phyloP scores from a whole-genome alignment of 2,888 invertebrate species.

The Netelia fuscicornis region DNA sequence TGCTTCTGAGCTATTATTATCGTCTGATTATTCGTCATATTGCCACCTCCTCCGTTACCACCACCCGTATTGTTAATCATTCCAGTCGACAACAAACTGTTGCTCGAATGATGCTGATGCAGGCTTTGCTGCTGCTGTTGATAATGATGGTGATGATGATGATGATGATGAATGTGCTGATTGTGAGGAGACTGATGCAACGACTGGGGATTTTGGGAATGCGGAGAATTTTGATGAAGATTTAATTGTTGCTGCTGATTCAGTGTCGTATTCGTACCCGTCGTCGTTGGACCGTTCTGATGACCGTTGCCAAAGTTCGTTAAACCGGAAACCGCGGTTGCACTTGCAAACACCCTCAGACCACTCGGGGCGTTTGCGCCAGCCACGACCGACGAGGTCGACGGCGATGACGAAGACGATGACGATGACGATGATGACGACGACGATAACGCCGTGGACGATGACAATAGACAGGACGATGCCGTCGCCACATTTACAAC shows the following conservation, averaged over 20 bases:
- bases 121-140: slow-evolving; percentile 43
- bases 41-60: slow-evolving; percentile 45
- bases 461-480: slow-evolving; percentile 47
- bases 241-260: slow-evolving; percentile 44
- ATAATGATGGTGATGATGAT: slow-evolving; percentile 60
- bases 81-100: slow-evolving; percentile 54
- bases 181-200: slow-evolving; percentile 39
- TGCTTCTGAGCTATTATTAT: slow-evolving; percentile 83
- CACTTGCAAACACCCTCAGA: slow-evolving; percentile 44
- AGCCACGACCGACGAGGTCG: slow-evolving; percentile 6
- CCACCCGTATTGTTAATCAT: slow-evolving; percentile 57
- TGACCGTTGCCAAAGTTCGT: slow-evolving; percentile 83
- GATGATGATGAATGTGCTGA: slow-evolving; percentile 50
- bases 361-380: slow-evolving; percentile 31
- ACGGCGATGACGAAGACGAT: slow-evolving; percentile 28
- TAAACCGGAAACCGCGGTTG: slow-evolving; percentile 64
- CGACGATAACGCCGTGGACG: slow-evolving; percentile 50
- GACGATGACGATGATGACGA: slow-evolving; percentile 46
- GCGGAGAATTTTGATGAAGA: slow-evolving; percentile 64
- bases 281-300: slow-evolving; percentile 80
- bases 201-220: slow-evolving; percentile 50
- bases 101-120: slow-evolving; percentile 55
- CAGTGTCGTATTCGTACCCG: slow-evolving; percentile 4
- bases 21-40: slow-evolving; percentile 79
- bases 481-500: slow-evolving; percentile 43